Conservation (phyloP, 2,888 invertebrate species). For the Helicoverpa assulta region DNA sequence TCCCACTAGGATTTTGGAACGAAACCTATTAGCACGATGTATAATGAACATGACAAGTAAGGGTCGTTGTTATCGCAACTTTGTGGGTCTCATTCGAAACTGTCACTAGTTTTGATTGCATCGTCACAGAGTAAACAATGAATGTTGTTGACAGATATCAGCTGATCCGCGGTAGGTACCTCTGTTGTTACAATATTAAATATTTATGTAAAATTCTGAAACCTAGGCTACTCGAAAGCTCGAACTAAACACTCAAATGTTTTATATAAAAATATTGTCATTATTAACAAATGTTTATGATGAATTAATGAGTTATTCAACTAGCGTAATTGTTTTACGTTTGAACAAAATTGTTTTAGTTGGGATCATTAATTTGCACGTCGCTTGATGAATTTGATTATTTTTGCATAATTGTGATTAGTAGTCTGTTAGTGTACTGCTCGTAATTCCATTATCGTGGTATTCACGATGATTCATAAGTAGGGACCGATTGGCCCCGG, state of each 20-base stretch:
- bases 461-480: conserved; percentile 38
- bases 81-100: conserved; percentile 56
- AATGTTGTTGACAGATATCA: conserved; percentile 65
- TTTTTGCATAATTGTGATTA: conserved; percentile 34
- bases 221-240: conserved; percentile 3
- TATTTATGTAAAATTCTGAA: conserved; percentile 6
- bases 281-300: conserved; percentile 7
- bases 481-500: conserved; percentile 14
- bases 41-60: conserved; percentile 63
- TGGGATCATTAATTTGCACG: conserved; percentile 14
- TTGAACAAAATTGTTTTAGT: conserved; percentile 14
- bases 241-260: conserved; percentile 6
- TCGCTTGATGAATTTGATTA: conserved; percentile 30
- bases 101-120: conserved; percentile 63
- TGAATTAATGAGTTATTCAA: conserved; percentile 4
- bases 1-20: conserved; percentile 38
- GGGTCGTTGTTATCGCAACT: conserved; percentile 58
- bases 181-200: conserved; percentile 4
- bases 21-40: conserved; percentile 58
- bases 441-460: conserved; percentile 31
- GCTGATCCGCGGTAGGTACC: conserved; percentile 67
- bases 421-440: conserved; percentile 26
- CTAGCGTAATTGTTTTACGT: conserved; percentile 18
- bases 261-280: conserved; percentile 1
- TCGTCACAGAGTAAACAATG: conserved; percentile 55